Evolutionary conservation across 2,797 vertebrate genomes (phyloP), one percentile per base, ranked within the genome.

Genomic region (Phoxinus dragarum): DNA sequence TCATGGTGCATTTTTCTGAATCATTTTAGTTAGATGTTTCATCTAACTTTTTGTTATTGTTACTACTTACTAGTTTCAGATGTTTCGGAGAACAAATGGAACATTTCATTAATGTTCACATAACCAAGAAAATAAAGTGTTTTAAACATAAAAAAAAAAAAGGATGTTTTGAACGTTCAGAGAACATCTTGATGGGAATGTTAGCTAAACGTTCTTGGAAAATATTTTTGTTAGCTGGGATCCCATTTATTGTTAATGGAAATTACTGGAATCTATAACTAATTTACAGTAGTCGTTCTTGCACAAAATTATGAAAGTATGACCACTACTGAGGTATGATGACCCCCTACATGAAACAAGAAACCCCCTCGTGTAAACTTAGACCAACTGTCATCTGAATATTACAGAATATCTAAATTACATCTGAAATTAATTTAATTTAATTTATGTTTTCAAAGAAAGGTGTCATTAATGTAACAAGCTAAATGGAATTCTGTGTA

Each of bases 401-500:
- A 27, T 47, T 44, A 42, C 71, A 31, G 16, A 31, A 49, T 49
- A 49, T 73, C 42, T 73, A 10, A 49, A 74, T 34, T 49, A 21
- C 72, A 49, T 74, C 44, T 49, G 44, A 74, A 19, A 49, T 49
- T 4, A 21, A 52, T 31, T 34, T 47, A 1, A 16, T 16, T 49
- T 5, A 5, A 47, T 73, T 47, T 5, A 9, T 47, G 47, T 74
- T 11, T 31, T 74, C 19, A 34, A 14, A 12, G 11, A 74, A 75
- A 36, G 31, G 73, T 76, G 49, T 38, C 1, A 56, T 23, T n/a
- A 4, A 54, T 76, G 21, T 76, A n/a, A 56, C n/a, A 38, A n/a
- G 21, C 34, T 76, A 38, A 56, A 76, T 56, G 6, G 12, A 76
- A 76, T 76, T 76, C 49, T 38, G 19, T 76, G 49, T 76, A 16